phyloP scores from a whole-genome alignment of 1,140 invertebrate species.

The Phymastichus coffea region DNA sequence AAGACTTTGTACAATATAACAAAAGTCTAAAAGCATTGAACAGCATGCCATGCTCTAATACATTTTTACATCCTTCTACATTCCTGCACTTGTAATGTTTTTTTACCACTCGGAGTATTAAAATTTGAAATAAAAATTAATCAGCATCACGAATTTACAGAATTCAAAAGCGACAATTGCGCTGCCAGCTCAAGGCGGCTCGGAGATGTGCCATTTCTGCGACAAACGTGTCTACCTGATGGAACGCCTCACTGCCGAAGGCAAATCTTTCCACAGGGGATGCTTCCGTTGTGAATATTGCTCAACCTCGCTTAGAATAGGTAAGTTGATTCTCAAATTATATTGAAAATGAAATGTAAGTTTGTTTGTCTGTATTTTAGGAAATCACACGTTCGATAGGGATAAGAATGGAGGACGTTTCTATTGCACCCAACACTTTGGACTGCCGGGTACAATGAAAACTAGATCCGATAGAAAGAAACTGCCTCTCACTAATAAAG shows the following conservation, averaged over 20 bases:
- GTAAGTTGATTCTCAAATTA: conserved; percentile 46
- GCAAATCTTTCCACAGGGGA: conserved; percentile 82
- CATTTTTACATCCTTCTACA: no score
- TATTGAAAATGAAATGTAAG: neutral
- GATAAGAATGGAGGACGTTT: conserved; percentile 73
- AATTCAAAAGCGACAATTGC: conserved; percentile 61
- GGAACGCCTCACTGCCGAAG: conserved; percentile 83
- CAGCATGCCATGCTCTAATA: no score
- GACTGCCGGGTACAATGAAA: conserved; percentile 60
- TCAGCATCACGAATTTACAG: conserved; percentile 45
- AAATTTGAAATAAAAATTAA: no score
- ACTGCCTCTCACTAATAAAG: conserved; percentile 47
- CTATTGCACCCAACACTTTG: conserved; percentile 81
- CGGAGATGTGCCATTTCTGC: conserved; percentile 85
- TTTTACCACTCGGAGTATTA: no score
- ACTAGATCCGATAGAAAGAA: conserved; percentile 50
- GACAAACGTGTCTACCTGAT: conserved; percentile 84
- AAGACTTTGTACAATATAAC: no score
- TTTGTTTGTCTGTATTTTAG: conserved; percentile 42
- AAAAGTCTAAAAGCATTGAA: no score
- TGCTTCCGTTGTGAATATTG: conserved; percentile 81
- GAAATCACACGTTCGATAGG: conserved; percentile 74
- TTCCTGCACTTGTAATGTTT: no score
- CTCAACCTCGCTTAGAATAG: conserved; percentile 66
- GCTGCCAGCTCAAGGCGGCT: conserved; percentile 65